Base-by-base conservation (phyloP, 64 coral and sea anemone species). In the Montipora sp. region DNA sequence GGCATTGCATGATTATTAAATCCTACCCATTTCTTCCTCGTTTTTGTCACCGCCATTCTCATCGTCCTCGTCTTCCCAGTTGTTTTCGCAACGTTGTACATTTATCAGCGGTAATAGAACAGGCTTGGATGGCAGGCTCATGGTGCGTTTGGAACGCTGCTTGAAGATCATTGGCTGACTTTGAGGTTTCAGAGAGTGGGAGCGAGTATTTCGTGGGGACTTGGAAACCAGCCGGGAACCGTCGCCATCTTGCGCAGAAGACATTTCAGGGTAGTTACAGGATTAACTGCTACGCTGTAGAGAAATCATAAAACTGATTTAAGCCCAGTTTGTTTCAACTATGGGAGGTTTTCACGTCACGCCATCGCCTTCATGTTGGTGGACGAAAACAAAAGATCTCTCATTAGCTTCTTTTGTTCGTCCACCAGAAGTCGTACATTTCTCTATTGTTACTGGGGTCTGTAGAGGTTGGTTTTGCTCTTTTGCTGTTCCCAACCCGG, bases 61-160 rank as follows among this genome's bases (percentile, higher is more conserved):
- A 0, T 46, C 46, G 1, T 24, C 14, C 12, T 46, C 46, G 20
- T 72, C 65, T 11, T 72, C 65, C 82, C 82, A 85, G 63, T 85
- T 85, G 82, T 85, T 66, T 50, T 85, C 9, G 18, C 65, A 72
- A 50, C 65, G 82, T 70, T 85, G 82, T 20, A 85, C 66, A 51
- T 51, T 85, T 9, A 85, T 85, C 82, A 85, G 65, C 46, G 82
- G 82, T 20, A 85, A 15, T 47, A 85, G 65, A 0, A 85, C 82
- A 71, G 82, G 82, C 65, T 85, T 85, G 61, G 82, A 51, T 50
- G 82, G 82, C 65, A 85, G 43, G 65, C 82, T 85, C 82, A 85
- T 85, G 45, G 82, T 85, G 47, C 82, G 82, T 49, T 85, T 85
- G 5, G 82, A 85, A 50, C 82, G 80, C 44, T 83, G 82, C 46